Base-by-base conservation (phyloP, 1,140 invertebrate genomes). In the Nephotettix cincticeps region DNA sequence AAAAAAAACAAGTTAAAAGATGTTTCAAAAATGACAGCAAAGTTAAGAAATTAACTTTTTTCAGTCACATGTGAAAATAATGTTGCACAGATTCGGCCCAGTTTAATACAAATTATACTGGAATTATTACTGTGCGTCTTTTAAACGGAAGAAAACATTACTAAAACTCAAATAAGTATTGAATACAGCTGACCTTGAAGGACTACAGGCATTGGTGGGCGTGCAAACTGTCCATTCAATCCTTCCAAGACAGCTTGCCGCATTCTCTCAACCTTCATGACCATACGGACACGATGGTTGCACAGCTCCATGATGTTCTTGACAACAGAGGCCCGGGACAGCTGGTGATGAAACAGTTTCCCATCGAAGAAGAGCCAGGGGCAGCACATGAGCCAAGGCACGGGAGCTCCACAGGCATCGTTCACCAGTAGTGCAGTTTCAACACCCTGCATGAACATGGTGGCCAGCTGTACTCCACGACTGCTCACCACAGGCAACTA, bases 321-420 rank as follows among this genome's bases (percentile, higher is more conserved):
- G 69, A 88, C 87, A 68, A 87, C 82, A 2, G 82, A 81, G 13
- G 90, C 87, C 71, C 88, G n/a, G 14, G 91, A 86, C 45, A 96
- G 80, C 70, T 92, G 94, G 74, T 91, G 89, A 79, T 96, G 93
- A 80, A 96, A 94, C 29, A 96, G 81, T 82, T 96, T 96, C 1
- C 95, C 95, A 83, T 97, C 94, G 80, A 96, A 96, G 82, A 91
- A 97, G 0, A 94, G 84, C 94, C 94, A 96, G 1, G 94, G 94
- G 71, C 91, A 93, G 73, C 92, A 92, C 85, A 95, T 92, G 13
- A 92, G 84, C 91, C 92, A 95, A 0, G 93, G 93, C 72, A 96
- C 88, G 21, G 94, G 94, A 25, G 94, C 93, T 30, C 94, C 94
- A 83, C 94, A 96, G 13, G 93, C 93, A 82, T 97, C 95, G 81